These are phyloP conservation scores for Hipparchia sbordonii DNA, from an alignment of 2,888 invertebrate species.

Conservation along the genomic window DNA sequence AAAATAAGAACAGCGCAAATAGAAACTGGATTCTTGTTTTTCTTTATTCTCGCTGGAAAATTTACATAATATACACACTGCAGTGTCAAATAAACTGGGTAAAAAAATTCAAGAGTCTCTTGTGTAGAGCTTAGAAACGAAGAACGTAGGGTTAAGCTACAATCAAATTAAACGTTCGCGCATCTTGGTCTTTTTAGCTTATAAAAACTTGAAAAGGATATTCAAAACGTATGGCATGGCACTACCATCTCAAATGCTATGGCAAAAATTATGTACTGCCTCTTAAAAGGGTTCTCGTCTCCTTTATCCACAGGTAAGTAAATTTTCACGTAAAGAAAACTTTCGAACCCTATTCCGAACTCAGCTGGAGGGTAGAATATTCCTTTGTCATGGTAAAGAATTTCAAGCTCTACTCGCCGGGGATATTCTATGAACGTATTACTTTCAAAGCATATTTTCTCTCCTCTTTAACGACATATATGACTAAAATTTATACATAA, in stretches of 20 bases:
- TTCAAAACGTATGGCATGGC: not conserved
- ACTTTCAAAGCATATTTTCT: conserved; percentile 31
- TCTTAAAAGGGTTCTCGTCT: conserved; percentile 29
- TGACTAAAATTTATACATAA: conserved; percentile 25
- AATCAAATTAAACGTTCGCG: not conserved
- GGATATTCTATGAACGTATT: conserved; percentile 10
- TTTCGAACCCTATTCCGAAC: conserved; percentile 34
- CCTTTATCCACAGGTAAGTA: conserved; percentile 30
- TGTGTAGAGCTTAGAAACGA: not conserved
- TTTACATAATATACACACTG: conserved; percentile 31
- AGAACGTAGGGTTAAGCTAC: not conserved
- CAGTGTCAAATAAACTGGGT: not conserved
- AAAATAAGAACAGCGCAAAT: conserved; percentile 14
- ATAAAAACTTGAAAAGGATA: not conserved
- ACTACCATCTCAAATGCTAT: not conserved
- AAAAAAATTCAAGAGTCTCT: not conserved
- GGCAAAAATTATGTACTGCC: not conserved
- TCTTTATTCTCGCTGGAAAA: conserved; percentile 23
- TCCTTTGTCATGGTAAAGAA: conserved; percentile 35
- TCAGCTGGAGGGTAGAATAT: conserved; percentile 30
- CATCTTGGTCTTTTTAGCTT: not conserved
- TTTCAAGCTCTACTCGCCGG: conserved; percentile 25
- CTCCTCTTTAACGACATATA: conserved; percentile 20
- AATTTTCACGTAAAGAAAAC: conserved; percentile 39
- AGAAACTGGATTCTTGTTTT: conserved; percentile 21